phyloP scores from a whole-genome alignment of 2,888 invertebrate genomes.

The Cylindroiulus punctatus region DNA sequence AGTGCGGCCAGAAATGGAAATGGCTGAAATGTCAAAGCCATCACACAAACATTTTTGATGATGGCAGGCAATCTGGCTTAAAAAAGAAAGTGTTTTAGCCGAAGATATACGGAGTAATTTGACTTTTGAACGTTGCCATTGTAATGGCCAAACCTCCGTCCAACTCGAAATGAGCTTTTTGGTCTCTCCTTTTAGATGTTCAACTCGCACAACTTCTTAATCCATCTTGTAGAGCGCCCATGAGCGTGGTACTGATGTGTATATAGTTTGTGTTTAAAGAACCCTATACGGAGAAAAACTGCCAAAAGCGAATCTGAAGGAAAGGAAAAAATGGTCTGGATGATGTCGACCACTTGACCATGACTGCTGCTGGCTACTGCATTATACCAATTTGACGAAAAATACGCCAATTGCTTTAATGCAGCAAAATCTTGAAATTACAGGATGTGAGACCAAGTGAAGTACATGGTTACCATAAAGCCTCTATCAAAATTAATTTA shows the following conservation, averaged over 20 bases:
- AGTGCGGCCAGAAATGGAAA: conserved; percentile 14
- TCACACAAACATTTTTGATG: conserved; percentile 31
- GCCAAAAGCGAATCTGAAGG: background rate
- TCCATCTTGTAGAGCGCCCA: background rate
- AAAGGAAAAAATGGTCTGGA: background rate
- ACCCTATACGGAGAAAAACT: background rate
- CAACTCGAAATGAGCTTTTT: background rate
- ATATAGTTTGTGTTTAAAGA: background rate
- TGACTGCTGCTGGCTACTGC: background rate
- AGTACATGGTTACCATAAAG: too few species aligned
- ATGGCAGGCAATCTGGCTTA: conserved; percentile 42
- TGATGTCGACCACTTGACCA: background rate
- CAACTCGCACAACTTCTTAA: background rate
- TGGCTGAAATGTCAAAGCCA: conserved; percentile 38
- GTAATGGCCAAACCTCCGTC: background rate
- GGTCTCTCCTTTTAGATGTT: background rate
- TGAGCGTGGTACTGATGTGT: background rate
- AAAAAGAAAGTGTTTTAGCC: conserved; percentile 19
- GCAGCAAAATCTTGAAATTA: background rate
- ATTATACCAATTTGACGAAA: background rate
- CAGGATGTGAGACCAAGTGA: background rate
- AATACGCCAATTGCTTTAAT: background rate
- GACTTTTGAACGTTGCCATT: conserved; percentile 12
- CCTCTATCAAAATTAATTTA: too few species aligned
- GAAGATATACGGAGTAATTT: conserved; percentile 38